Conservation (phyloP, 30 jellyfish, hydroid and myxozoan species). For the Morbakka virulenta region DNA sequence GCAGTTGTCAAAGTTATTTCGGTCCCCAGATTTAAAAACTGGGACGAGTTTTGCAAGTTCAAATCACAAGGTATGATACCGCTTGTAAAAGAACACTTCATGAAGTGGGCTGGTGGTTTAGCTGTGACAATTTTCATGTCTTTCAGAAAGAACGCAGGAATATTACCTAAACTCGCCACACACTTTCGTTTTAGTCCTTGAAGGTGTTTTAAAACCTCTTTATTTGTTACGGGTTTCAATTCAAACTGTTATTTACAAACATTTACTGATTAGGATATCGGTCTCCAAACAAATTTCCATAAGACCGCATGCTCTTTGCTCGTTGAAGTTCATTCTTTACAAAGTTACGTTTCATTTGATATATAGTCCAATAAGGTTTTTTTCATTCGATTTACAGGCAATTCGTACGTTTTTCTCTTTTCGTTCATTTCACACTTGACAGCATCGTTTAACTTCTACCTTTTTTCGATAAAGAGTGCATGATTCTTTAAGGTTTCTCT, state of each 20-base stretch:
- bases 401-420: constrained; percentile 2
- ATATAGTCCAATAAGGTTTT: constrained; percentile 1
- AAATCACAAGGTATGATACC: constrained; percentile 33
- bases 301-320: constrained; percentile 8
- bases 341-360: not conserved
- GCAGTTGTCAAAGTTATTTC: constrained; percentile 19
- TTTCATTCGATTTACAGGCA: constrained; percentile 6
- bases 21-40: constrained; percentile 19
- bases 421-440: constrained; percentile 3
- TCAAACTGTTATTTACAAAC: too few relatives aligned
- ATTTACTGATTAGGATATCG: constrained; percentile 27
- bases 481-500: constrained; percentile 2
- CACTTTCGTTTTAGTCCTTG: too few relatives aligned
- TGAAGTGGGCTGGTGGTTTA: constrained; percentile 28
- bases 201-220: too few relatives aligned
- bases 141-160: constrained; percentile 36
- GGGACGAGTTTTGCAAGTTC: constrained; percentile 40
- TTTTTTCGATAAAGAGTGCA: constrained; percentile 37
- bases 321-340: constrained; percentile 18
- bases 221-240: too few relatives aligned
- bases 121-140: constrained; percentile 30
- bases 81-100: constrained; percentile 21
- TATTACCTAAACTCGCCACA: too few relatives aligned
- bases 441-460: constrained; percentile 30
- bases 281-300: constrained; percentile 15